Percentiles rank a stretch among this genome's conserved stretches.
Evolutionary conservation across 2,888 invertebrate species (phyloP).

Genomic region (Apotomis betuletana): DNA sequence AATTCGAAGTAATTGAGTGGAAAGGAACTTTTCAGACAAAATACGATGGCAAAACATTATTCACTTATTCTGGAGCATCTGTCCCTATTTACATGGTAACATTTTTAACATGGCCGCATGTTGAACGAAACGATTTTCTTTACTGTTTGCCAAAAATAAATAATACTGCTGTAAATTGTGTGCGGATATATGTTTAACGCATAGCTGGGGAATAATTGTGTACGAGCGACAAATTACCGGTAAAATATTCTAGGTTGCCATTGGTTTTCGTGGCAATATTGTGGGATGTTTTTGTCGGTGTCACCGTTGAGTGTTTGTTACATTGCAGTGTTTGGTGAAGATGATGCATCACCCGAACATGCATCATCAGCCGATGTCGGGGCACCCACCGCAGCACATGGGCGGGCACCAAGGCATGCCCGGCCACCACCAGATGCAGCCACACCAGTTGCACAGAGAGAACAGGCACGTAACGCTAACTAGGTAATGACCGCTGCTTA

Average conservation of each 20-base stretch:
- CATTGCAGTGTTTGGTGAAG: constrained; percentile 65
- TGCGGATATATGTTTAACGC: constrained; percentile 72
- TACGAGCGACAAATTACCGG: constrained; percentile 63
- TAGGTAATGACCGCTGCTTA: constrained; percentile 65
- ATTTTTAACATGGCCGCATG: constrained; percentile 92
- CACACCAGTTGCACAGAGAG: constrained; percentile 87
- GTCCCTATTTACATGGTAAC: constrained; percentile 54
- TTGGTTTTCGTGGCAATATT: constrained; percentile 53
- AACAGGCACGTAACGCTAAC: constrained; percentile 82
- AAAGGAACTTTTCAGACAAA: too few species aligned
- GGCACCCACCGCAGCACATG: constrained; percentile 80
- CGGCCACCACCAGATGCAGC: constrained; percentile 85
- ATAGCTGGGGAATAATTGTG: constrained; percentile 61
- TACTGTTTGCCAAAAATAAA: constrained; percentile 89
- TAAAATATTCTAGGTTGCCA: constrained; percentile 58
- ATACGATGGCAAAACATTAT: too few species aligned
- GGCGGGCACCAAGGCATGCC: constrained; percentile 76
- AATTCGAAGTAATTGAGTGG: too few species aligned
- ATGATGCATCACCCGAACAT: constrained; percentile 84
- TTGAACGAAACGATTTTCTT: constrained; percentile 90
- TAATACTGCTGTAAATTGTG: constrained; percentile 66
- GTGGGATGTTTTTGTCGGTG: constrained; percentile 69
- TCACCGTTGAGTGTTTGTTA: constrained; percentile 68
- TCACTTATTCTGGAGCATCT: not conserved
- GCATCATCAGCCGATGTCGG: constrained; percentile 82